Base-by-base conservation (phyloP, 2,888 invertebrate genomes). In the Ennomos fuscantarius region DNA sequence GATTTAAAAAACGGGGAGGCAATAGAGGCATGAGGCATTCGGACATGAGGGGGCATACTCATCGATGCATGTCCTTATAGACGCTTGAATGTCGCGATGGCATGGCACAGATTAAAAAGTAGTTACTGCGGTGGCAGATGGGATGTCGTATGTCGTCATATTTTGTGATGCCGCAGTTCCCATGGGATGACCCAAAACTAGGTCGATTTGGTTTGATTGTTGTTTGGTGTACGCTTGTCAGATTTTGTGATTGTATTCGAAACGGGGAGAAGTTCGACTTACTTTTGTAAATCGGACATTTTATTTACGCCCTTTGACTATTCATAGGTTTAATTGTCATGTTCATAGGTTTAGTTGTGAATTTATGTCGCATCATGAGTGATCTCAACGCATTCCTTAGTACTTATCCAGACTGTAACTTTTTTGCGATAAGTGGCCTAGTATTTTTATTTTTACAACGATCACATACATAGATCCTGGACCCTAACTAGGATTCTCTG, bases 1-100 rank as follows among this genome's bases (percentile, higher is more conserved):
- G 90, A 78, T 76, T 76, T 71, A 74, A 82, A 81, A 81, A 81
- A 80, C 73, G 60, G 73, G 82, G 64, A 79, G 85, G 82, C 73
- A 73, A 24, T 24, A 24, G 24, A 2, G 84, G 81, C 79, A 82
- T 80, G 68, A 58, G 36, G 6, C 24, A 24, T 71, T 81, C 70
- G 82, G 84, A 86, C 86, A 86, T 72, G 78, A 79, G 79, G 83
- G 81, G 75, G 24, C 24, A 24, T 69, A 43, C 44, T 70, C 78
- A 79, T 78, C 76, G 79, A 76, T 84, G 85, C 87, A 83, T 84
- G 57, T 63, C 68, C 55, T 58, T 41, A 47, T 41, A 47, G 68
- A 24, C 65, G 69, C 69, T 63, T 34, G 60, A 70, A 24, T 24
- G 24, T 24, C 24, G 24, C 24, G 24, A 24, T 24, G 24, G 24